Evolutionary conservation across 2,888 invertebrate species (phyloP).

Genomic region (Nasonovia ribisnigri): DNA sequence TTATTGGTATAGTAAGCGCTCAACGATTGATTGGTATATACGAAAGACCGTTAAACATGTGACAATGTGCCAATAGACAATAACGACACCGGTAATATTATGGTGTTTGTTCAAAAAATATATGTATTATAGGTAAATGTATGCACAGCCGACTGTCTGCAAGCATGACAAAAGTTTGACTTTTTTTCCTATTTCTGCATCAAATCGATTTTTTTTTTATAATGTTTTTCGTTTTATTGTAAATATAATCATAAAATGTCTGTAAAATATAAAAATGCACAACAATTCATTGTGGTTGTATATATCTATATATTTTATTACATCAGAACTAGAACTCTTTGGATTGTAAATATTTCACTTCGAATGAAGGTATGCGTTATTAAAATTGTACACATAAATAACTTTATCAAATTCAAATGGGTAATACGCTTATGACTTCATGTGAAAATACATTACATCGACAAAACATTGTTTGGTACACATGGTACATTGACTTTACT

Average conservation of each 20-base stretch:
- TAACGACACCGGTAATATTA: background rate
- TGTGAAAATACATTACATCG: background rate
- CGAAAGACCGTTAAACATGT: background rate
- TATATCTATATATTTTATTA: background rate
- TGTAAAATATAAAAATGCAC: background rate
- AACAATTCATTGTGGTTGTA: background rate
- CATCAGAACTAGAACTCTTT: background rate
- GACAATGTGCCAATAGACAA: background rate
- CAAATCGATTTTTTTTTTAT: background rate
- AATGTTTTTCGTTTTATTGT: background rate
- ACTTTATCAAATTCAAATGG: background rate
- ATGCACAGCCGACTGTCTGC: background rate
- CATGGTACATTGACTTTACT: background rate
- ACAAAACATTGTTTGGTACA: background rate
- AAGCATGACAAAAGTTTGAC: background rate
- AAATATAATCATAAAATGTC: constrained; percentile 9
- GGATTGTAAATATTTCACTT: background rate
- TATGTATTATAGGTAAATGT: background rate
- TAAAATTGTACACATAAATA: constrained; percentile 17
- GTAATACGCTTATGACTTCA: background rate
- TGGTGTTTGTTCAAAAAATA: background rate
- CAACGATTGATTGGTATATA: background rate
- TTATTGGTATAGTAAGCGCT: background rate
- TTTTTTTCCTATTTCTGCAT: background rate
- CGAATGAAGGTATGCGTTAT: background rate